Percentiles rank a stretch among this genome's conserved stretches.
phyloP scores from a whole-genome alignment of 2,888 invertebrate genomes.

The Sphecodes monilicornis region DNA sequence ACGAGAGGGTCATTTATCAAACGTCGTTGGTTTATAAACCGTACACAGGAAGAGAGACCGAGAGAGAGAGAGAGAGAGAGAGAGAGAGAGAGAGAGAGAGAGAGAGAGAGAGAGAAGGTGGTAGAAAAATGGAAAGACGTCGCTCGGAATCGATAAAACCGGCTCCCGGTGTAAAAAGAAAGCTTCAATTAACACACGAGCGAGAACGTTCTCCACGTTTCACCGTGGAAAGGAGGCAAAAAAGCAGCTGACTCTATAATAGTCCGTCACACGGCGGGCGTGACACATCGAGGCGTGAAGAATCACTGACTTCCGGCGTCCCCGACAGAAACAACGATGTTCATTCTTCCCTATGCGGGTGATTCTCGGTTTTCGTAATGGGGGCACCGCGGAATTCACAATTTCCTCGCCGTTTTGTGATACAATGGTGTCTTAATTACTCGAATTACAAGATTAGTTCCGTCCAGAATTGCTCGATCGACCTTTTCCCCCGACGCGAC shows the following conservation, averaged over 20 bases:
- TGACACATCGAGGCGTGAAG: constrained; percentile 64
- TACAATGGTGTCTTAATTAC: constrained; percentile 9
- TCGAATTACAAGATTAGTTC: background rate
- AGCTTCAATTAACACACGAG: constrained; percentile 22
- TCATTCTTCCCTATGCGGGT: constrained; percentile 59
- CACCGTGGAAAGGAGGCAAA: constrained; percentile 21
- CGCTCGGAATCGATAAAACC: constrained; percentile 5
- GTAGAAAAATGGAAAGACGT: constrained; percentile 8
- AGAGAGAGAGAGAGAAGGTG: background rate
- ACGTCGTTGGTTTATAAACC: constrained; percentile 3
- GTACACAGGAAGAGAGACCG: background rate
- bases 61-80: background rate
- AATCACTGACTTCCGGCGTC: constrained; percentile 73
- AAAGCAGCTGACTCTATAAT: constrained; percentile 36
- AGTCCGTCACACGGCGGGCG: constrained; percentile 22
- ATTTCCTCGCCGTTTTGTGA: constrained; percentile 21
- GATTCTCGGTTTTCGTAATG: constrained; percentile 57
- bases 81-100: background rate
- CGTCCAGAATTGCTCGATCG: background rate
- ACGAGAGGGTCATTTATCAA: constrained; percentile 15
- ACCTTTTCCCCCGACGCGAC: background rate
- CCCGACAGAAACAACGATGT: constrained; percentile 54
- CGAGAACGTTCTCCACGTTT: background rate
- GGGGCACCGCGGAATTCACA: constrained; percentile 50
- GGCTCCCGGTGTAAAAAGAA: constrained; percentile 1